Evolutionary conservation across 2,797 vertebrate genomes (phyloP).

Genomic region (Melanotaenia maccullochi): DNA sequence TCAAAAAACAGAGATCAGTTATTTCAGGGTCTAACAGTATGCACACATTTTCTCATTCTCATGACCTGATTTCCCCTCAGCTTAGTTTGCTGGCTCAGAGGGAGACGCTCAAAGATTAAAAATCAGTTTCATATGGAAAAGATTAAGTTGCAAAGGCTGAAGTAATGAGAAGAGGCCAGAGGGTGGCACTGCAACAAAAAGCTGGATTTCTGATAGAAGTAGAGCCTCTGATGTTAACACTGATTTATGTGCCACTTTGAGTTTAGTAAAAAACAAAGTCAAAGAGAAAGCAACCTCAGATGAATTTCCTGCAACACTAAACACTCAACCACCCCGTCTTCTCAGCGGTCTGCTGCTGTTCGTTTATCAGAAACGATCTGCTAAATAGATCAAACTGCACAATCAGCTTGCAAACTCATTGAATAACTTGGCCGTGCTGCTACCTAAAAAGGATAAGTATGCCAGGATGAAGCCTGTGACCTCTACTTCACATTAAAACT

Average conservation of each 20-base stretch:
- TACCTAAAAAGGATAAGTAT: slow-evolving; percentile 79
- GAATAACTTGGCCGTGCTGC: slow-evolving; percentile 46
- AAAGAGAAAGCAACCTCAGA: slow-evolving; percentile 31
- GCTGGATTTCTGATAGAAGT: slow-evolving; percentile 21
- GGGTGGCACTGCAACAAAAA: slow-evolving; percentile 75
- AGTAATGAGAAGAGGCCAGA: slow-evolving; percentile 61
- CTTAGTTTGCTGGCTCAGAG: slow-evolving; percentile 45
- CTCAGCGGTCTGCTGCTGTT: slow-evolving; percentile 18
- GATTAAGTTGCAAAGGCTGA: slow-evolving; percentile 53
- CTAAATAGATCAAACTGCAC: slow-evolving; percentile 69
- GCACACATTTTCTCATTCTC: slow-evolving; percentile 35
- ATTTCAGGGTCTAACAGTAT: neutral
- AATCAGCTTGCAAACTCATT: slow-evolving; percentile 55
- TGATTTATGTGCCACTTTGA: slow-evolving; percentile 54
- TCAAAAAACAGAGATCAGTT: neutral
- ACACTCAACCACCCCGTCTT: neutral
- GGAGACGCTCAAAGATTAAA: slow-evolving; percentile 42
- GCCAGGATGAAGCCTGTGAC: slow-evolving; percentile 61
- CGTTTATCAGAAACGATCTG: slow-evolving; percentile 54
- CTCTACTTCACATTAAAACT: slow-evolving; percentile 58
- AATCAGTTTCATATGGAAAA: slow-evolving; percentile 67
- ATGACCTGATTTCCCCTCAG: slow-evolving; percentile 53
- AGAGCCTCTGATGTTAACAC: slow-evolving; percentile 41
- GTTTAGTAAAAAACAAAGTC: slow-evolving; percentile 56
- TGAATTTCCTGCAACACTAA: slow-evolving; percentile 42